Evolutionary conservation across 2,113 vertebrate species (phyloP), one percentile per base, ranked within the genome.

Genomic region (Tichodroma muraria): DNA sequence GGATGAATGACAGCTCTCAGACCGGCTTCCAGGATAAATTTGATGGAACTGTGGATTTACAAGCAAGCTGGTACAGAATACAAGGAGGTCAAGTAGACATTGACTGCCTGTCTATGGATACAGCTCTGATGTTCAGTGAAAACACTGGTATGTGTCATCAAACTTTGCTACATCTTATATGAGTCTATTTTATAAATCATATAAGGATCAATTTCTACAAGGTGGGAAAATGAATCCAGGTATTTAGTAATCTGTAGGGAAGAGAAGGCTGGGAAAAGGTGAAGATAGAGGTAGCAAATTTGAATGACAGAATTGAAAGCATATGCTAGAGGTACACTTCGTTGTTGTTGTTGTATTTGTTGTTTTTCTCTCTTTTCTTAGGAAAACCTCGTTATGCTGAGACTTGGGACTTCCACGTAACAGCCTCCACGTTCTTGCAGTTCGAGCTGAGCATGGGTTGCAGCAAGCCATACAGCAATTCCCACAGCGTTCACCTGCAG

Each of bases 381-480:
- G 99, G 99, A 91, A 99, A 99, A 95, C 98, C 99, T 50, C 98
- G 99, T 52, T 99, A 99, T n/a, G 99, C 98, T 2, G 99, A 99
- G 96, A 99, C 98, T 94, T 99, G 99, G 99, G 99, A 99, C 89
- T 99, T 99, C 50, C 99, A 99, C 5, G 98, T 99, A 37, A 98
- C 99, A 5, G 97, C 98, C 21, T 99, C 99, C 5, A 99, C 98
- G 33, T 99, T 99, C 96, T 93, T 99, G 86, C 99, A 99, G 96
- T 99, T 99, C 95, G 99, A 99, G 94, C 95, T 99, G 95, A 99
- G 98, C 96, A 99, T 99, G 99, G 99, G 99, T 44, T 99, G 99
- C 86, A 99, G 98, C 96, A 99, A 99, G 86, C 98, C 98, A n/a
- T 98, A 98, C 57, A 98, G 98, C 28, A 94, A 98, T 78, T 97